A percentile compares a stretch with the other conserved stretches of the same genome.
phyloP scores from a whole-genome alignment of 2,797 vertebrate genomes.

The Neopelma chrysocephalum region DNA sequence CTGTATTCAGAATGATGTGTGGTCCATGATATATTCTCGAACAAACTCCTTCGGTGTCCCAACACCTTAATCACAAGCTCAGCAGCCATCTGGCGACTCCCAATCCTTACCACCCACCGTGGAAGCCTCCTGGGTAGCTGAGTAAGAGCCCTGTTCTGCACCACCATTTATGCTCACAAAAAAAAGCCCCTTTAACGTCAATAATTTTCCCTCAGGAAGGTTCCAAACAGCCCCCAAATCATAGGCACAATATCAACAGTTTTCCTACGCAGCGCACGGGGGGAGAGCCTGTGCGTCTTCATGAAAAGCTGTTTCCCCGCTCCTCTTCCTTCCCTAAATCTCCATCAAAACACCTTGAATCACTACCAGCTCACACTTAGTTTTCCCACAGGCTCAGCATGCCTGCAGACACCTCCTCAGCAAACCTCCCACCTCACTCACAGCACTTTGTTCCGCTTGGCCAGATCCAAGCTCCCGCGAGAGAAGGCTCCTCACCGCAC shows the following conservation, averaged over 20 bases:
- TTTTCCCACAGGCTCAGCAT: neutral
- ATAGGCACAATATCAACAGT: neutral
- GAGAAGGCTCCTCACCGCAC: accelerated
- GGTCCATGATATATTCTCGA: neutral
- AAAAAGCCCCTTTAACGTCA: neutral
- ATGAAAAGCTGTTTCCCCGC: neutral
- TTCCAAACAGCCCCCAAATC: neutral
- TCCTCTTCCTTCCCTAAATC: neutral
- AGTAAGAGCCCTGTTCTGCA: neutral
- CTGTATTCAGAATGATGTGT: neutral
- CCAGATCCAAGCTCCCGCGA: accelerated
- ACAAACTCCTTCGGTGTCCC: neutral
- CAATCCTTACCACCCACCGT: neutral
- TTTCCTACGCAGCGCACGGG: neutral
- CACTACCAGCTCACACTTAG: neutral
- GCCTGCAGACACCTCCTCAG: neutral
- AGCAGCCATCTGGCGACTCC: neutral
- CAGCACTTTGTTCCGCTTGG: neutral
- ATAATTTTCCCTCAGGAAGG: neutral
- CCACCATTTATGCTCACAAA: neutral
- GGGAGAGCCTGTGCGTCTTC: neutral
- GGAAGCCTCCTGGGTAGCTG: neutral
- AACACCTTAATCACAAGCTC: neutral
- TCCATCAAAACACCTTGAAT: neutral
- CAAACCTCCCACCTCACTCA: neutral